Evolutionary conservation across 2,797 vertebrate species (phyloP).

Genomic region (Parambassis ranga): DNA sequence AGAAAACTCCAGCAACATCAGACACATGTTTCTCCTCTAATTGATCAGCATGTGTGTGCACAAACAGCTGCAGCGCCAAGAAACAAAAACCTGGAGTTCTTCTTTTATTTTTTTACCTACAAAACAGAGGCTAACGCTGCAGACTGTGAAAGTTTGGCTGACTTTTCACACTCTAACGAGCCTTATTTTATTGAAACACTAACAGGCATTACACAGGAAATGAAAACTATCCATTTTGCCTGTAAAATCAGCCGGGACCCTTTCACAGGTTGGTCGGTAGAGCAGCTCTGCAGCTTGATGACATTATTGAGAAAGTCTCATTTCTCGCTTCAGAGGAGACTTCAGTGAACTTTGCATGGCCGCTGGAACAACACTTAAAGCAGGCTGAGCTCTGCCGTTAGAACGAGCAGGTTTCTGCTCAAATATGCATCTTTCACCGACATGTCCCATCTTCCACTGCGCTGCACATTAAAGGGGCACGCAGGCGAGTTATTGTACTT

Average conservation of each 20-base stretch:
- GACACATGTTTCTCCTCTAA: background rate
- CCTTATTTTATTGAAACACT: constrained; percentile 48
- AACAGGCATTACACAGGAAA: constrained; percentile 48
- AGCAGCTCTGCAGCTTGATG: constrained; percentile 43
- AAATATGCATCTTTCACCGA: background rate
- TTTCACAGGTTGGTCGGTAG: constrained; percentile 39
- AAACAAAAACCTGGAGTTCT: constrained; percentile 7
- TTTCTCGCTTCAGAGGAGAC: constrained; percentile 57
- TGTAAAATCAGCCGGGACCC: constrained; percentile 23
- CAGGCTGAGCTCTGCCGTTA: constrained; percentile 12
- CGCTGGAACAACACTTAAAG: constrained; percentile 20
- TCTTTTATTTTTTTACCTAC: constrained; percentile 14
- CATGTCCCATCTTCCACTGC: constrained; percentile 1
- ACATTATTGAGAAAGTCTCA: constrained; percentile 55
- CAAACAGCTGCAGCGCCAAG: background rate
- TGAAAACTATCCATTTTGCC: constrained; percentile 26
- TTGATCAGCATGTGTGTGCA: background rate
- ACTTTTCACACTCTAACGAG: constrained; percentile 37
- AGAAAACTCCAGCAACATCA: background rate
- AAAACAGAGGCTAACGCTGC: constrained; percentile 11
- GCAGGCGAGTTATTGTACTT: background rate
- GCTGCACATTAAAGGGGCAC: background rate
- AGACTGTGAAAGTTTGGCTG: constrained; percentile 31
- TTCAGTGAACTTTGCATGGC: constrained; percentile 48
- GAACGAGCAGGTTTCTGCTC: background rate